Evolutionary conservation across 2,797 vertebrate genomes (phyloP), one percentile per base, ranked within the genome.

Genomic region (Spheniscus humboldti): DNA sequence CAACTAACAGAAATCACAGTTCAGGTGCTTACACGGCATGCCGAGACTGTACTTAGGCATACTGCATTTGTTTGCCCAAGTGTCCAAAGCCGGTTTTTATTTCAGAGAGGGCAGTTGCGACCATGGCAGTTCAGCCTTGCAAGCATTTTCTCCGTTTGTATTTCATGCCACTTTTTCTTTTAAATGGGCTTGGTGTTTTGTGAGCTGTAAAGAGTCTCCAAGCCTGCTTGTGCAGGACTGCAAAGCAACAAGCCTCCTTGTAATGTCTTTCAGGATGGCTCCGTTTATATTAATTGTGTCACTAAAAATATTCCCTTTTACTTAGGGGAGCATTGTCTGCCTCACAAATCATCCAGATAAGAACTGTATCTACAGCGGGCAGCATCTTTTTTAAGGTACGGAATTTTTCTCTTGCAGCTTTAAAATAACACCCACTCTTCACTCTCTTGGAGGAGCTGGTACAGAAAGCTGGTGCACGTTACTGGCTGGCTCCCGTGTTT

Each of bases 231-330:
- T 3, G 47, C 90, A 74, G 79, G 86, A 66, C 68, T 69, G 45
- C 85, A 80, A 88, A 92, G 93, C 75, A 91, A 56, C 92, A 91
- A 92, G 47, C 48, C 93, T 85, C 76, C 87, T 90, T 92, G 87
- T 73, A 86, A 88, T 88, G 87, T 56, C 87, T 97, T 96, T 94
- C 87, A 94, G 73, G 47, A 81, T 86, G 82, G 79, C 69, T 95
- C 82, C 52, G 63, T 88, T 92, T 85, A 10, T 92, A 84, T 86
- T 90, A 92, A 93, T 9, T 3, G 43, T 48, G 68, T 39, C 90
- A 59, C 75, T 92, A 72, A 89, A 87, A 96, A 88, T 86, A 92
- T 17, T 89, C 67, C 35, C 24, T 92, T 84, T 92, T 73, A 63
- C 63, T 88, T 79, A 35, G 35, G 43, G 45, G n/a, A 83, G 35